phyloP scores from a whole-genome alignment of 2,113 vertebrate species.

The Pipra filicauda region DNA sequence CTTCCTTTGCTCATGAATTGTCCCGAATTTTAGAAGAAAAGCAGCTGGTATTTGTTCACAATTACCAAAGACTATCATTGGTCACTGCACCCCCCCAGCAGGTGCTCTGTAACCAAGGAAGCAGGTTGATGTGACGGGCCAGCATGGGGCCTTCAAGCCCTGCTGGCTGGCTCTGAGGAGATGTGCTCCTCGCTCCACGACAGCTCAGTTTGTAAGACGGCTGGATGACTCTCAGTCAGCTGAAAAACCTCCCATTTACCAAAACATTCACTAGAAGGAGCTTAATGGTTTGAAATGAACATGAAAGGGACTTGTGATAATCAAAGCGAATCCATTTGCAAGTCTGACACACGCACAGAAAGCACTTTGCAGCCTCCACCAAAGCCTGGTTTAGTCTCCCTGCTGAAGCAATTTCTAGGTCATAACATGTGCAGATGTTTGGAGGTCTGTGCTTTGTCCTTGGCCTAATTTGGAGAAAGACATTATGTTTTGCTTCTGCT shows the following conservation, averaged over 20 bases:
- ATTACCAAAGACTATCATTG: neutral
- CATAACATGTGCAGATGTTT: neutral
- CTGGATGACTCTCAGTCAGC: neutral
- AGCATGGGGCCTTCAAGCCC: neutral
- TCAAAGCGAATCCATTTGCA: neutral
- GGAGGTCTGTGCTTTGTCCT: neutral
- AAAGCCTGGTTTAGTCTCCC: neutral
- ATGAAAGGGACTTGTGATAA: neutral
- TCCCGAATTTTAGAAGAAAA: neutral
- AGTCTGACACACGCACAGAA: neutral
- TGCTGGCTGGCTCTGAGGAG: neutral
- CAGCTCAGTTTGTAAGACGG: neutral
- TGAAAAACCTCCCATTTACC: neutral
- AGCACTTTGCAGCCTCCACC: neutral
- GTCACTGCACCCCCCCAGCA: neutral
- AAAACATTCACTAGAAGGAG: neutral
- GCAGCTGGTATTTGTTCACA: neutral
- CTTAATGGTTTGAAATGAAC: neutral
- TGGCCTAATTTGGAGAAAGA: neutral
- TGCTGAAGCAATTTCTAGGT: neutral
- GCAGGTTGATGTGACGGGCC: neutral
- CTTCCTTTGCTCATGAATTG: neutral
- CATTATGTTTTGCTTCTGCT: neutral
- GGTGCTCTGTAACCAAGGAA: neutral
- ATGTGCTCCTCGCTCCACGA: neutral